Percentiles rank a stretch among this genome's conserved stretches.
These are phyloP conservation scores for Andinoacara biseriatus DNA, from an alignment of 2,113 vertebrate genomes.

Conservation along the genomic window DNA sequence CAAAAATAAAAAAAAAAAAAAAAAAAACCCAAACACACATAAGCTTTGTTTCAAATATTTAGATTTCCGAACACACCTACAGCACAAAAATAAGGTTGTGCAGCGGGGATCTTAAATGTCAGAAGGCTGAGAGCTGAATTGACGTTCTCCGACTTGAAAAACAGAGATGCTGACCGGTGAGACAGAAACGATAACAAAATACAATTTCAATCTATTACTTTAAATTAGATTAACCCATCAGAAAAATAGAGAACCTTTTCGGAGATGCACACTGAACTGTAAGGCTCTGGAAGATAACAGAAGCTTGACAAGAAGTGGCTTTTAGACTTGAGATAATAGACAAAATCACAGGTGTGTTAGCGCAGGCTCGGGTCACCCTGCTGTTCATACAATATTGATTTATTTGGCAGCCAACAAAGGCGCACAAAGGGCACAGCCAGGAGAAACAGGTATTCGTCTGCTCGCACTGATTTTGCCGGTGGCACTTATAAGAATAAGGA, in stretches of 20 bases:
- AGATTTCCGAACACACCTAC: neutral
- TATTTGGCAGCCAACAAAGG: slow-evolving; percentile 12
- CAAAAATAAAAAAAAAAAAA: no score
- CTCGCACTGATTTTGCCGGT: neutral
- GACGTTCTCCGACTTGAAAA: slow-evolving; percentile 3
- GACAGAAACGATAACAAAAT: slow-evolving; percentile 1
- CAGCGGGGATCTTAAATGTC: slow-evolving; percentile 30
- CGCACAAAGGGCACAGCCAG: slow-evolving; percentile 33
- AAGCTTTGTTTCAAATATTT: slow-evolving; percentile 38
- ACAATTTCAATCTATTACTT: slow-evolving; percentile 23
- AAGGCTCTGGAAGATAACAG: neutral
- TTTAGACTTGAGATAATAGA: slow-evolving; percentile 32
- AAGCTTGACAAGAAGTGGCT: slow-evolving; percentile 22
- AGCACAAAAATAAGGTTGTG: neutral
- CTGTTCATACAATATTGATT: slow-evolving; percentile 46
- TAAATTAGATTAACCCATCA: slow-evolving; percentile 21
- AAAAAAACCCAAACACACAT: neutral
- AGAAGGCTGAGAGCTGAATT: slow-evolving; percentile 17
- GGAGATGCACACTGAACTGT: neutral
- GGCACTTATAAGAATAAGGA: neutral
- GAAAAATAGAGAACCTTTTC: slow-evolving; percentile 12
- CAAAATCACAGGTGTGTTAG: slow-evolving; percentile 47
- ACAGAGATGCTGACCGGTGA: neutral
- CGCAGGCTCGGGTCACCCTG: slow-evolving; percentile 28
- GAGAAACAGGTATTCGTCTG: neutral